Evolutionary conservation across 1,140 invertebrate species (phyloP).

Genomic region (Orussus abietinus): DNA sequence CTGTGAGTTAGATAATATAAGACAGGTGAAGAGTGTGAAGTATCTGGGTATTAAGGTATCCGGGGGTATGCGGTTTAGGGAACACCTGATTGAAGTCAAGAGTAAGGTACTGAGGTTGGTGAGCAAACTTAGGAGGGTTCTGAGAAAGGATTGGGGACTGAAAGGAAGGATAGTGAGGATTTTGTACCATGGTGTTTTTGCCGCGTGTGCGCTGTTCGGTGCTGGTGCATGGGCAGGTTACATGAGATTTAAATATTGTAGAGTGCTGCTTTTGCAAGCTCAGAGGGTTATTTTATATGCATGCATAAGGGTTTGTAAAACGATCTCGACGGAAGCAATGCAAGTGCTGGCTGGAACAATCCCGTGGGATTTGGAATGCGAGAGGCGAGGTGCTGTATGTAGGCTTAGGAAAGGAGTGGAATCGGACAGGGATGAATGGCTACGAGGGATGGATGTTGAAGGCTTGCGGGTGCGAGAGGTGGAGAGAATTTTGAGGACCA

Average conservation of each 20-base stretch:
- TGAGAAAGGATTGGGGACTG: slow-evolving; percentile 6
- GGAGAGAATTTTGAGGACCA: background rate
- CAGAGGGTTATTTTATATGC: background rate
- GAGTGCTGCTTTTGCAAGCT: background rate
- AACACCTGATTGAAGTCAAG: no score
- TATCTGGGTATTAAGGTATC: no score
- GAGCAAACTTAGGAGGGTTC: no score
- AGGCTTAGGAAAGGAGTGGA: slow-evolving; percentile 6
- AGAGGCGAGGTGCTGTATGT: slow-evolving; percentile 4
- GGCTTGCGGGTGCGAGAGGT: background rate
- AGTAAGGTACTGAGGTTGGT: no score
- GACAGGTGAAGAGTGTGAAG: no score
- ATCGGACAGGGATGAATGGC: background rate
- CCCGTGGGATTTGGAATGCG: slow-evolving; percentile 17
- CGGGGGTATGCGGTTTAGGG: no score
- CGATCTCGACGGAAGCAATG: slow-evolving; percentile 22
- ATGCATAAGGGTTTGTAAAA: slow-evolving; percentile 19
- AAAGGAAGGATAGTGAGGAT: slow-evolving; percentile 17
- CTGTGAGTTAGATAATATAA: no score
- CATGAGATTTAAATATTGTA: slow-evolving; percentile 5
- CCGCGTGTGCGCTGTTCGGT: slow-evolving; percentile 36
- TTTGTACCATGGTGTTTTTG: slow-evolving; percentile 33
- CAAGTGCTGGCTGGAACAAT: slow-evolving; percentile 16
- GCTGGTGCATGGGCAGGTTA: slow-evolving; percentile 30
- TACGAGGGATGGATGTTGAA: background rate